Evolutionary conservation across 1,140 invertebrate genomes (phyloP).

Genomic region (Cherax destructor): DNA sequence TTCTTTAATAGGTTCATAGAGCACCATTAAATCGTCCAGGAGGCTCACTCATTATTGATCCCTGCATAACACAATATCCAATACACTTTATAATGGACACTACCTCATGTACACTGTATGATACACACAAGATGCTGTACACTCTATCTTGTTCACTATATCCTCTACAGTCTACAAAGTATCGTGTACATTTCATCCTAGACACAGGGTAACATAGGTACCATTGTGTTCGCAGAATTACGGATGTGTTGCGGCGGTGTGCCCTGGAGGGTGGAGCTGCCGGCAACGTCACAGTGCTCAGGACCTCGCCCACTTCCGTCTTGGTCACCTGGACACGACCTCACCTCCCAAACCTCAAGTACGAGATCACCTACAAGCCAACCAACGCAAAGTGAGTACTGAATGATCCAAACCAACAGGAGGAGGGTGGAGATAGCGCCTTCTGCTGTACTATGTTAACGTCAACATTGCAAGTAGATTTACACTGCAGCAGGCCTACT

Average conservation of each 20-base stretch:
- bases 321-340: conserved; percentile 43
- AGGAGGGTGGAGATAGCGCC: no score
- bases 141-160: background rate
- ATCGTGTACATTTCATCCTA: background rate
- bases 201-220: background rate
- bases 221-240: background rate
- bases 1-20: no score
- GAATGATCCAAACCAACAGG: no score
- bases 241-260: conserved; percentile 17
- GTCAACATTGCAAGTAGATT: no score
- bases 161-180: background rate
- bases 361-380: conserved; percentile 58
- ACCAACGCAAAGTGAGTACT: conserved; percentile 54
- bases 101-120: background rate
- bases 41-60: no score
- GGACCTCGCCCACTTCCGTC: conserved; percentile 37
- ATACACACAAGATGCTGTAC: background rate
- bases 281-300: conserved; percentile 33
- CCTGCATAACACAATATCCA: background rate
- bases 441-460: no score
- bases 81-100: background rate
- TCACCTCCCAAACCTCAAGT: conserved; percentile 11
- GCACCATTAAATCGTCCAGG: no score
- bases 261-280: background rate
- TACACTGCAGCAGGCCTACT: no score